Base-by-base conservation (phyloP, 2,113 vertebrate genomes). In the Brachyhypopomus gauderio region DNA sequence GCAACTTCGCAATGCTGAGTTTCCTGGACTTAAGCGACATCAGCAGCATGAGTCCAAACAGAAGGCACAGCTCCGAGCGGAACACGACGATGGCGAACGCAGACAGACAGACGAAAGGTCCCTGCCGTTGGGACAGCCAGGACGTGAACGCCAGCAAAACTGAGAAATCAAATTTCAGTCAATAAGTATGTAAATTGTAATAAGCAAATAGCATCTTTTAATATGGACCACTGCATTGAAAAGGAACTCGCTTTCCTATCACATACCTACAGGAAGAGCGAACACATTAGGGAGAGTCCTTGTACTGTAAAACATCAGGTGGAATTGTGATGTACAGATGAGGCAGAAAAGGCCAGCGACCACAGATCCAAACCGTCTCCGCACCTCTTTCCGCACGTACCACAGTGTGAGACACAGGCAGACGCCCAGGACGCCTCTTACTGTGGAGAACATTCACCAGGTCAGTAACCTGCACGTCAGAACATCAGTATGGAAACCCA, bases 241-340 rank as follows among this genome's bases (percentile, higher is more conserved):
- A 52, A 52, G 2, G 9, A 52, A 52, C 45, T 14, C 45, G 12
- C 12, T 8, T 14, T 52, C 14, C 12, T 52, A 3, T 14, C 9
- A 52, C 38, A 23, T 90, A 98, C 98, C 97, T 86, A 97, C 41
- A 1, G 96, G 95, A 70, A 99, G 91, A 0, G 96, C 98, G 83
- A 99, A 94, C 27, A 96, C 90, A 38, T 99, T 99, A 17, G 98
- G 98, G 14, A 99, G 95, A 0, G 95, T 96, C 83, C 98, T 92
- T 0, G 96, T 95, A 89, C 96, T 96, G 90, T 99, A 99, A 89
- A 98, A 99, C 97, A 98, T 97, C 14, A 99, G 90, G 81, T 99
- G 98, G 89, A 99, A 99, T 90, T 99, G 98, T 1, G 96, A 94
- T 1, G 92, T 93, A 9, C 96, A 96, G 45, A 92, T 95, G 83